Conservation (phyloP, 2,113 vertebrate species). For the Sarotherodon lohbergeri region DNA sequence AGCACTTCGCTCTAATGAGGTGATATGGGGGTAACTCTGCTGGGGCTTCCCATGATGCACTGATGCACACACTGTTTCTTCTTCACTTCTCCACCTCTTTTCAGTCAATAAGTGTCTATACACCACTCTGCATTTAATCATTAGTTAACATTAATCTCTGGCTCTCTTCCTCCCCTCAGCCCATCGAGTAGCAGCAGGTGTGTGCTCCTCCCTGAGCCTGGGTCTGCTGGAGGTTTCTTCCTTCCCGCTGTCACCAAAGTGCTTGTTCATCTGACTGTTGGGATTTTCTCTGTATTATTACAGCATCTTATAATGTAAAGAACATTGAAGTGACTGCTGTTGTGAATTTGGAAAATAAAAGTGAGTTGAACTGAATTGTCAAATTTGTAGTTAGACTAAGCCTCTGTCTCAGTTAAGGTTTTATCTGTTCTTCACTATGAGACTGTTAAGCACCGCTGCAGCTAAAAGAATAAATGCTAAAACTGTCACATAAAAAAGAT, state of each 20-base stretch:
- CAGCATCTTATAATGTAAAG: background rate
- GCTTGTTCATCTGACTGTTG: background rate
- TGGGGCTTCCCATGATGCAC: background rate
- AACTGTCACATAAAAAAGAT: background rate
- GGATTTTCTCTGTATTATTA: accelerated
- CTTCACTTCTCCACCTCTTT: background rate
- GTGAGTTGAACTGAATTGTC: background rate
- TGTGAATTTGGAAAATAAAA: background rate
- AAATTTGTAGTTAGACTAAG: background rate
- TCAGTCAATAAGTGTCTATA: background rate
- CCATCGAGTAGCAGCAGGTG: background rate
- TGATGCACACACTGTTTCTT: background rate
- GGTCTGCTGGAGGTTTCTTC: background rate
- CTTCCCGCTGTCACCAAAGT: background rate
- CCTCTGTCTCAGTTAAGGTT: background rate
- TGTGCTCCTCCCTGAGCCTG: background rate
- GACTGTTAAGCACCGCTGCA: background rate
- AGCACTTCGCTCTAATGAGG: background rate
- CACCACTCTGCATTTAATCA: background rate
- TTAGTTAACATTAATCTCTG: background rate
- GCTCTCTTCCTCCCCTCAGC: background rate
- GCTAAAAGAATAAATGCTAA: background rate
- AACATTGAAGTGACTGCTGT: background rate
- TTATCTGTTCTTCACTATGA: background rate
- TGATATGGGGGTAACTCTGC: background rate